phyloP scores from a whole-genome alignment of 2,113 vertebrate species.

The Arizona elegans region DNA sequence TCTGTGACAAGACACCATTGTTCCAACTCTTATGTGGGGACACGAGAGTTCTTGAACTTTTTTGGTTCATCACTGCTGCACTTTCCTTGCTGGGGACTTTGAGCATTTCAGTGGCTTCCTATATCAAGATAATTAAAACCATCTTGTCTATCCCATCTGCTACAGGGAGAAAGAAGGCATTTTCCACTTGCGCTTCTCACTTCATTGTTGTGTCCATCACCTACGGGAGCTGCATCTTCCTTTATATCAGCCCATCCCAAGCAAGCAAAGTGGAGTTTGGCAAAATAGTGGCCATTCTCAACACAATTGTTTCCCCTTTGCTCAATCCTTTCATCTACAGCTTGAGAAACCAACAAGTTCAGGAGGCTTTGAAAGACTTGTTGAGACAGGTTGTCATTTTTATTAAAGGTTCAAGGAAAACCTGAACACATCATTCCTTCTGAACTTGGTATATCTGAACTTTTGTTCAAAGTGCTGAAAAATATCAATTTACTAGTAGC shows the following conservation, averaged over 20 bases:
- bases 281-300: background rate
- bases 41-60: background rate
- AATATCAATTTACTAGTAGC: background rate
- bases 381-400: background rate
- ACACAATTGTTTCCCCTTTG: background rate
- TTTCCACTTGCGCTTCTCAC: background rate
- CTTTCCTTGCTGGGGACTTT: background rate
- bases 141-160: background rate
- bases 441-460: background rate
- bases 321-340: conserved; percentile 37
- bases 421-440: background rate
- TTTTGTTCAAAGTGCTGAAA: background rate
- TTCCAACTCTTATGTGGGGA: conserved; percentile 1
- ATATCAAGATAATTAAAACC: background rate
- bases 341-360: conserved; percentile 43
- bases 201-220: background rate
- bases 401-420: background rate
- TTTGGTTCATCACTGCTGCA: background rate
- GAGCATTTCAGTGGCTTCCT: background rate
- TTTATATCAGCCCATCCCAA: background rate
- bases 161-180: conserved; percentile 8
- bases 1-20: background rate
- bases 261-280: background rate
- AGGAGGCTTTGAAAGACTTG: conserved; percentile 7
- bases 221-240: background rate